Conservation (phyloP, 2,888 invertebrate genomes). For the Mythimna lalbum region DNA sequence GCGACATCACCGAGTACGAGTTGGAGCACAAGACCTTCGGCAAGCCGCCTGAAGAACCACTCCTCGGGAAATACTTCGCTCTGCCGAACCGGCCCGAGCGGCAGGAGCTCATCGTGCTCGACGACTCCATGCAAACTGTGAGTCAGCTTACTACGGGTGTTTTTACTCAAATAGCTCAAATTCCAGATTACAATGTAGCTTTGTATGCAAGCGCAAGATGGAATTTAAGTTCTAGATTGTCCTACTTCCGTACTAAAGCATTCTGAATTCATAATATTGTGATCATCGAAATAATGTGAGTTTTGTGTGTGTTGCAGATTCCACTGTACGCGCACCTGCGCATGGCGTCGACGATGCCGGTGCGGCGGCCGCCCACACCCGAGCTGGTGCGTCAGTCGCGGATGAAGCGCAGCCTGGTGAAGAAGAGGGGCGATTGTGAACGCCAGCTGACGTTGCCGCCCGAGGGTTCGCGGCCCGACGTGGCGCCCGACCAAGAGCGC, state of each 20-base stretch:
- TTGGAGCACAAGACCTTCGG: conserved; percentile 88
- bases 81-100: conserved; percentile 89
- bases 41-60: conserved; percentile 88
- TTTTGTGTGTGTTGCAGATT: conserved; percentile 83
- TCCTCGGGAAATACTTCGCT: conserved; percentile 91
- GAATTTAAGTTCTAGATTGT: neutral
- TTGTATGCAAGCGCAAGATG: too few relatives aligned
- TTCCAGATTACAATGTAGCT: neutral
- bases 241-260: neutral
- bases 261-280: too few relatives aligned
- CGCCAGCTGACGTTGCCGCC: conserved; percentile 37
- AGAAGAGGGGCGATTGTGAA: neutral
- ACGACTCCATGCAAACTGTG: conserved; percentile 90
- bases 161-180: too few relatives aligned
- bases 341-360: conserved; percentile 90
- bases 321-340: conserved; percentile 93
- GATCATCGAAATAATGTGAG: neutral
- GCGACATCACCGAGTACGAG: conserved; percentile 84
- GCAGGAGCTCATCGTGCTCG: conserved; percentile 89
- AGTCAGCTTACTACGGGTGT: neutral
- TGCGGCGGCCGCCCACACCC: conserved; percentile 91
- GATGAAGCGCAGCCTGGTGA: conserved; percentile 64
- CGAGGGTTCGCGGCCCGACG: neutral
- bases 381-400: conserved; percentile 84
- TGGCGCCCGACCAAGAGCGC: neutral